Evolutionary conservation across 2,797 vertebrate genomes (phyloP).

Genomic region (Diceros bicornis): DNA sequence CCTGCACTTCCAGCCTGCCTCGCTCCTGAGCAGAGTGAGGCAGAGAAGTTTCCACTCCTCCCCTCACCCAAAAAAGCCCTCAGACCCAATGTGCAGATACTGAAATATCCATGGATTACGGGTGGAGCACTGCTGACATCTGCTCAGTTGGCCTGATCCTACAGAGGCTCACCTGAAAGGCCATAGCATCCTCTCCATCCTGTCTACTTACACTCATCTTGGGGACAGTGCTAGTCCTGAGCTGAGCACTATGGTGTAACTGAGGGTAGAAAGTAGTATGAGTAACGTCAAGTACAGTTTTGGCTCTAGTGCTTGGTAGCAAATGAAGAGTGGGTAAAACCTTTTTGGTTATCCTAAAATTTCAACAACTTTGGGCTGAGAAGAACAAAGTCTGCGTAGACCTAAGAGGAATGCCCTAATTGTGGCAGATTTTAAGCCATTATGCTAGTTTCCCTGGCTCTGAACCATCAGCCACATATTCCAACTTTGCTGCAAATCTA

Average conservation of each 20-base stretch:
- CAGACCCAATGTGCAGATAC: background rate
- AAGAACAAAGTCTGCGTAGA: background rate
- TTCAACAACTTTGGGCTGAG: background rate
- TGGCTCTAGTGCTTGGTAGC: background rate
- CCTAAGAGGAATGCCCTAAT: background rate
- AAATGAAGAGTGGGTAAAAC: background rate
- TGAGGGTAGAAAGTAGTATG: background rate
- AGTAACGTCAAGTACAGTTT: background rate
- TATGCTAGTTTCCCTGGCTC: background rate
- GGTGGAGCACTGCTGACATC: background rate
- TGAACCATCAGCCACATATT: background rate
- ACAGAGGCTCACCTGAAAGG: background rate
- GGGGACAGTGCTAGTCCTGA: background rate
- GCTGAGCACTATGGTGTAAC: background rate
- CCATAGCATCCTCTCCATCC: background rate
- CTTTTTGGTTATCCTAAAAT: background rate
- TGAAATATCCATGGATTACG: background rate
- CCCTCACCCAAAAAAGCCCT: too few species aligned
- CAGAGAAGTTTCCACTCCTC: background rate
- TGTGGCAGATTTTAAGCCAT: background rate
- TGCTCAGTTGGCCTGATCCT: background rate
- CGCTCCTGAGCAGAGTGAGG: background rate
- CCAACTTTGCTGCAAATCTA: background rate
- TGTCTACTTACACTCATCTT: background rate
- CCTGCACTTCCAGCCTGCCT: background rate